Evolutionary conservation across 2,797 vertebrate genomes (phyloP).

Genomic region (Tolypeutes matacus): DNA sequence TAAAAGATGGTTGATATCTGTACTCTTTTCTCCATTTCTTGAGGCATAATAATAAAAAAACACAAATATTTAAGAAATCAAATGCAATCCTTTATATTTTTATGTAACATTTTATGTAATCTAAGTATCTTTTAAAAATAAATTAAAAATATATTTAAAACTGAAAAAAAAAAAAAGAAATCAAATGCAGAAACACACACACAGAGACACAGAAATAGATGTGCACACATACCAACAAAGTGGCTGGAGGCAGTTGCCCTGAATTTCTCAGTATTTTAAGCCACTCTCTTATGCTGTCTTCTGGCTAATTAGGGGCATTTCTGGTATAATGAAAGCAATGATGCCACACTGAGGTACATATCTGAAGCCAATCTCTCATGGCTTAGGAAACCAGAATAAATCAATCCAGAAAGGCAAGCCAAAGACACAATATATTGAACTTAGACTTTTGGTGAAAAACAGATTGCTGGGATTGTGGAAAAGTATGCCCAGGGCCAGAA

Average conservation of each 20-base stretch:
- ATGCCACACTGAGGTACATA: neutral
- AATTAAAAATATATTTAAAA: no score
- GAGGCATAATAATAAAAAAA: neutral
- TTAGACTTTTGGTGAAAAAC: neutral
- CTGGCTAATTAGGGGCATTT: constrained; percentile 4
- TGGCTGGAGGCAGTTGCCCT: neutral
- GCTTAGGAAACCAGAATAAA: neutral
- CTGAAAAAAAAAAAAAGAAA: no score
- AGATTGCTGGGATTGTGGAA: neutral
- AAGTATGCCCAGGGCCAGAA: neutral
- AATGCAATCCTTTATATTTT: neutral
- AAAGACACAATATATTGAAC: neutral
- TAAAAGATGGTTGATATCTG: neutral
- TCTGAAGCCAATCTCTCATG: constrained; percentile 8
- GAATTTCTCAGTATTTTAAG: constrained; percentile 58
- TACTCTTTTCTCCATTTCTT: neutral
- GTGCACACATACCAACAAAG: neutral
- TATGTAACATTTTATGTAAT: no score
- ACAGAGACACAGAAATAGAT: neutral
- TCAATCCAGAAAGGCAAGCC: neutral
- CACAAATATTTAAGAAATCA: constrained; percentile 28
- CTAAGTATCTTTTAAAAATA: no score
- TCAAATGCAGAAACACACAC: neutral
- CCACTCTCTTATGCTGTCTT: neutral
- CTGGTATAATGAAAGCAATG: neutral